These are phyloP conservation scores for Esox masquinongy DNA, from an alignment of 2,797 vertebrate species.

Conservation along the genomic window DNA sequence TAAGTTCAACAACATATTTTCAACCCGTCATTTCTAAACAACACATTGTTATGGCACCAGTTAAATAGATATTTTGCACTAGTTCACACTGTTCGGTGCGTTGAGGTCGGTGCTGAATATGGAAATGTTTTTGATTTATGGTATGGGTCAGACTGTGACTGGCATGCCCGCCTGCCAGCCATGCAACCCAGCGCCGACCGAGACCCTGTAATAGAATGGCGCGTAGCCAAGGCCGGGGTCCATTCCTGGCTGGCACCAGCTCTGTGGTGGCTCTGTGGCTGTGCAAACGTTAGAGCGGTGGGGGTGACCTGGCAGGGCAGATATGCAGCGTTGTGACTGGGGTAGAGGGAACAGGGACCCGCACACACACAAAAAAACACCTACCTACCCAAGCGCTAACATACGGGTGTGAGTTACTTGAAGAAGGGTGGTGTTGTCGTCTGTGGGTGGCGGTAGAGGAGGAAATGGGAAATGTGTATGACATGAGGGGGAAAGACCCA, in stretches of 20 bases:
- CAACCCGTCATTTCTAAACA: background rate
- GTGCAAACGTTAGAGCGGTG: constrained; percentile 70
- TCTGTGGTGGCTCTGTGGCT: constrained; percentile 69
- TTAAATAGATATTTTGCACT: background rate
- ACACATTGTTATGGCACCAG: background rate
- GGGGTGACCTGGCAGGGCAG: constrained; percentile 51
- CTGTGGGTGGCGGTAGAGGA: constrained; percentile 20
- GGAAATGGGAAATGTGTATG: constrained; percentile 53
- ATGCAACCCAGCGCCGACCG: constrained; percentile 49
- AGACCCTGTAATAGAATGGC: constrained; percentile 81
- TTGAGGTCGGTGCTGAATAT: constrained; percentile 15
- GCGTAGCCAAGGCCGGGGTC: constrained; percentile 80
- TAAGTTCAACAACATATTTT: background rate
- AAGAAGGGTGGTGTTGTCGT: constrained; percentile 19
- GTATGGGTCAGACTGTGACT: constrained; percentile 52
- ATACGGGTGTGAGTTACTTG: background rate
- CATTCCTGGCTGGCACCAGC: constrained; percentile 82
- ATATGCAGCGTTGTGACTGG: constrained; percentile 63
- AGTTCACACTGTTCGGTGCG: constrained; percentile 6
- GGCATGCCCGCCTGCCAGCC: constrained; percentile 64
- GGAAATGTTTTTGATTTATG: constrained; percentile 76
- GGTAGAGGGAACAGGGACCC: constrained; percentile 4
- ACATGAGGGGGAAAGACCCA: constrained; percentile 39
- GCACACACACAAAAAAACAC: background rate
- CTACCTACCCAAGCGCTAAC: background rate